Base-by-base conservation (phyloP, 2,888 invertebrate genomes). In the Lasioglossum marginatum region DNA sequence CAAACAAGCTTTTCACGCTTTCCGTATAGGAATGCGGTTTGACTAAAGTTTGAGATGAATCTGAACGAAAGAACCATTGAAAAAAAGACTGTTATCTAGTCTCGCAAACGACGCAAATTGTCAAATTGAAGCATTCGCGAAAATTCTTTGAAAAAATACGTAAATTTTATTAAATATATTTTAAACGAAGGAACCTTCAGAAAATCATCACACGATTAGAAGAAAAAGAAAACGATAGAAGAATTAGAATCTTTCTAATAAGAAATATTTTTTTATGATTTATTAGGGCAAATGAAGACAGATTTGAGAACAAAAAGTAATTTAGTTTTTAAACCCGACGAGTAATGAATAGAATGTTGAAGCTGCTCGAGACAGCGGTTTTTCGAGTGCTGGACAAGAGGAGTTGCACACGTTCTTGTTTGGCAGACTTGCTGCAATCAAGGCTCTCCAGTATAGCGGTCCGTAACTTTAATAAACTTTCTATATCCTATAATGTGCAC, bases 401-500 rank as follows among this genome's bases (percentile, higher is more conserved):
- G 68, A 68, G 37, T 37, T 68, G 37, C 12, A 68, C 68, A 68
- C 23, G 68, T 37, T 68, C 37, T 68, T 37, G 23, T 68, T 66
- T 37, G 34, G 37, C 23, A 68, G 19, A 68, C 23, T 68, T 68
- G 23, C 23, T 10, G 23, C 37, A 10, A 37, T 68, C 37, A 37
- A 34, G 68, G 23, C 68, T 12, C 37, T 37, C 0, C 37, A 34
- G 19, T 37, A 37, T 34, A 23, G 23, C 12, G 37, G 23, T 37
- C 34, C 23, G 23, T 23, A 68, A 68, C 68, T 37, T 68, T 23
- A 37, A 23, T 37, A 37, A 68, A 68, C 68, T 68, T 19, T 23
- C 23, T 23, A 23, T 12, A 10, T 37, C 1, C 23, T 37, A 4
- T 37, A 8, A 57, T 10, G 1, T 34, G 23, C 37, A 68, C 37